Conservation (phyloP, 2,888 invertebrate genomes). For the Hesperia comma region DNA sequence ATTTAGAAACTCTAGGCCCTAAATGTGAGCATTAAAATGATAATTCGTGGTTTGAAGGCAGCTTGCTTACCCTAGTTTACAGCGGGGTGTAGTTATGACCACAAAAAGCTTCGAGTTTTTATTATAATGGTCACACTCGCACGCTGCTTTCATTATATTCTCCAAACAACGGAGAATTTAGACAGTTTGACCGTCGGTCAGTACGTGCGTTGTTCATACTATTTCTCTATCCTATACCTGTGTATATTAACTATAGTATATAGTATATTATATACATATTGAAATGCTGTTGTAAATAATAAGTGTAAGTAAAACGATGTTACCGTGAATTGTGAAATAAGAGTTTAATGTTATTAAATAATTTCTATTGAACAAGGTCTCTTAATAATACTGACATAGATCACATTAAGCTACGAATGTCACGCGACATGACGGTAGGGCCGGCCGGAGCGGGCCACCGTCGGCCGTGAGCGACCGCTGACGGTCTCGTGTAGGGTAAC, state of each 20-base stretch:
- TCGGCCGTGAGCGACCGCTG: constrained; percentile 13
- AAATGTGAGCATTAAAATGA: constrained; percentile 2
- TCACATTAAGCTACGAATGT: constrained; percentile 62
- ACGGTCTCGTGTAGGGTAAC: no score
- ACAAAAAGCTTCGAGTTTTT: no score
- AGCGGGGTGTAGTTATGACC: no score
- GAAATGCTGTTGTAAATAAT: constrained; percentile 79
- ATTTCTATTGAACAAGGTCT: constrained; percentile 79
- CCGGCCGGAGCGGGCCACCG: constrained; percentile 1
- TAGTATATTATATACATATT: constrained; percentile 59
- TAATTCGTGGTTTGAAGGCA: no score
- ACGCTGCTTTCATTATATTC: no score
- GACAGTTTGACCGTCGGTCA: no score
- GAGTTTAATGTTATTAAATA: constrained; percentile 84
- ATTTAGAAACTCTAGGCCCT: not conserved
- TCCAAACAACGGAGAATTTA: no score
- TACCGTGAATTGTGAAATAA: constrained; percentile 84
- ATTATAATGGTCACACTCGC: no score
- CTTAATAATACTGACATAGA: constrained; percentile 82
- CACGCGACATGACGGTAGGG: constrained; percentile 13
- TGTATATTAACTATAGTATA: constrained; percentile 58
- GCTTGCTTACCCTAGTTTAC: no score
- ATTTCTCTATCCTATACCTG: constrained; percentile 23
- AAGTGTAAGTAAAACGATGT: constrained; percentile 83
- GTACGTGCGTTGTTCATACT: constrained; percentile 3